Evolutionary conservation across 2,113 vertebrate genomes (phyloP), one percentile per base, ranked within the genome.

Genomic region (Myiopsitta monachus): DNA sequence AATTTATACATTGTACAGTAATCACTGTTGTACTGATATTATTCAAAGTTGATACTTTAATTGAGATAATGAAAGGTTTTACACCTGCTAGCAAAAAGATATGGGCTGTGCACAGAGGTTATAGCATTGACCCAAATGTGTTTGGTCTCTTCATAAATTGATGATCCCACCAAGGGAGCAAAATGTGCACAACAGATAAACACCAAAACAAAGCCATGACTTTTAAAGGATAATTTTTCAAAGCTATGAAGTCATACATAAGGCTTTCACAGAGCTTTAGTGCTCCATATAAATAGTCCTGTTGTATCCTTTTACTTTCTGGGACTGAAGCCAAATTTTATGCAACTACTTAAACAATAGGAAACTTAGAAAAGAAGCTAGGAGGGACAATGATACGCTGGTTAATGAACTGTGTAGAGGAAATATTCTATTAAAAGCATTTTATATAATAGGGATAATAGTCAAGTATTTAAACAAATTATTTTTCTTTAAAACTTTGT

Each of bases 291-390:
- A 47, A 92, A 73, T 38, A 63, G 83, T 76, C 78, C 76, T 27
- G 7, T 10, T 70, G 43, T 4, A 1, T 77, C 91, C 57, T 78
- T 67, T 38, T 41, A 7, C 73, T 84, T 64, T 36, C 92, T 82
- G 73, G 90, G 79, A 66, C 62, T 18, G 63, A 44, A 39, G 86
- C 92, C 94, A 94, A 31, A 41, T 51, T 89, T 87, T 89, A 49
- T 3, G 4, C 59, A 92, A 38, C 33, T 70, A 2, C 68, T 83
- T 83, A 49, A 87, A 95, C 73, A 94, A 91, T 24, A 41, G 61
- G 55, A 44, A 73, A 77, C 55, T 80, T 7, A 49, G 66, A 64
- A 47, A 83, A 92, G 64, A 83, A 90, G 63, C 41, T 36, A 46
- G 83, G 81, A 73, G 78, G 91, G 79, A 41, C 52, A 75, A 2